Evolutionary conservation across 2,113 vertebrate species (phyloP), one percentile per base, ranked within the genome.

Genomic region (Ophthalmolycus amberensis): DNA sequence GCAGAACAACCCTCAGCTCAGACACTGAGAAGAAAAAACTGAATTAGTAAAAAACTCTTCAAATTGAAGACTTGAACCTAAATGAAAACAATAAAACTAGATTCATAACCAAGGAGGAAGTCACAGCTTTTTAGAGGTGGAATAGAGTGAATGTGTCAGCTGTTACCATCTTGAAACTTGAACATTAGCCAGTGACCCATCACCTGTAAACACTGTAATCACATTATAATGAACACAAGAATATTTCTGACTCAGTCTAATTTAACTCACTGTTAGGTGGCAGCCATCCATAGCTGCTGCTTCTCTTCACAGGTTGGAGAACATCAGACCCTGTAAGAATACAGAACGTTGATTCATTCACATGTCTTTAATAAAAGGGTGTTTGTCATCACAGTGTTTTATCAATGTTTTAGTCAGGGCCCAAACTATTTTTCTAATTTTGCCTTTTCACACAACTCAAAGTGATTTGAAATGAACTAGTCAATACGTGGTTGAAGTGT

Each of bases 1-100:
- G 66, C 34, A 90, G 83, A 76, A 83, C 75, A 0, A 87, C 10
- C 40, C 79, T 85, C 66, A 85, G 77, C 77, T 83, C 70, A 60
- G 73, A 85, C 38, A 83, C 81, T 89, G 80, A n/a, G 54, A 67
- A 7, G 25, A 65, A 10, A 11, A 54, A 3, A 34, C 3, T 34
- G 5, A 4, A 34, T 34, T 34, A 34, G 32, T 34, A 34, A 34
- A 34, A 4, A 34, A 34, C 32, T 34, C 3, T 34, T 34, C 4
- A 34, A 34, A 34, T 34, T 5, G 0, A 34, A 34, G 32, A 34
- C 32, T 34, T 34, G 32, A 34, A 34, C 32, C 32, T 4, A 34
- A 34, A 34, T 34, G 3, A 34, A 34, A 34, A 34, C 32, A 34
- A 34, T 34, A 34, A 34, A 34, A 34, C 32, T 34, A 34, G 32